Evolutionary conservation across 2,888 invertebrate genomes (phyloP).

Genomic region (Machimus rusticus): DNA sequence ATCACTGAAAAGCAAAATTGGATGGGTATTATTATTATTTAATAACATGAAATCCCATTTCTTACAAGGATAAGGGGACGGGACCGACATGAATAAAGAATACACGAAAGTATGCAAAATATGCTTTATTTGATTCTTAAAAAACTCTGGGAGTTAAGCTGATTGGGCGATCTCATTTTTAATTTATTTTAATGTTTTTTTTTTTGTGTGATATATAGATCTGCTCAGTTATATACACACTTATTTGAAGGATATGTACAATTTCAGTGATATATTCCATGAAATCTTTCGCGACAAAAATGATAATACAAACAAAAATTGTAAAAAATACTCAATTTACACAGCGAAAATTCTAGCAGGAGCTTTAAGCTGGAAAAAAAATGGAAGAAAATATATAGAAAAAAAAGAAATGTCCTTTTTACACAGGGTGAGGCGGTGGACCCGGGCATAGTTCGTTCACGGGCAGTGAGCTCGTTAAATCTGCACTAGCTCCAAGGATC

Average conservation of each 20-base stretch:
- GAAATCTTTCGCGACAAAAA: not conserved
- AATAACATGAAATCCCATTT: not conserved
- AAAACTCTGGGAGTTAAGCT: not conserved
- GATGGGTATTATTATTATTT: not conserved
- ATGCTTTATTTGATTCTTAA: not conserved
- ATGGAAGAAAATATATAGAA: not conserved
- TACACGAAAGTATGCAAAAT: not conserved
- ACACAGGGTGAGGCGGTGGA: conserved; percentile 51
- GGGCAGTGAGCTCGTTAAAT: conserved; percentile 51
- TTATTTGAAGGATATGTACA: not conserved
- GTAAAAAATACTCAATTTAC: not conserved
- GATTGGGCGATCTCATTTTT: not conserved
- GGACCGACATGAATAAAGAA: not conserved
- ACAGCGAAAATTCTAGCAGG: not conserved
- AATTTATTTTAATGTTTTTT: not conserved
- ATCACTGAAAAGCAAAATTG: not conserved
- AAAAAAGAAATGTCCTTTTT: conserved; percentile 1
- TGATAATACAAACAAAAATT: not conserved
- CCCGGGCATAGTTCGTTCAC: conserved; percentile 49
- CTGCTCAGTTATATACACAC: not conserved
- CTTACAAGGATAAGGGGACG: not conserved
- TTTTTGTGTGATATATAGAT: not conserved
- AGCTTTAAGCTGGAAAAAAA: not conserved
- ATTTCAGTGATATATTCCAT: not conserved
- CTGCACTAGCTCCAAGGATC: conserved; percentile 45